Evolutionary conservation across 2,797 vertebrate species (phyloP).

Genomic region (Sebastes minor): DNA sequence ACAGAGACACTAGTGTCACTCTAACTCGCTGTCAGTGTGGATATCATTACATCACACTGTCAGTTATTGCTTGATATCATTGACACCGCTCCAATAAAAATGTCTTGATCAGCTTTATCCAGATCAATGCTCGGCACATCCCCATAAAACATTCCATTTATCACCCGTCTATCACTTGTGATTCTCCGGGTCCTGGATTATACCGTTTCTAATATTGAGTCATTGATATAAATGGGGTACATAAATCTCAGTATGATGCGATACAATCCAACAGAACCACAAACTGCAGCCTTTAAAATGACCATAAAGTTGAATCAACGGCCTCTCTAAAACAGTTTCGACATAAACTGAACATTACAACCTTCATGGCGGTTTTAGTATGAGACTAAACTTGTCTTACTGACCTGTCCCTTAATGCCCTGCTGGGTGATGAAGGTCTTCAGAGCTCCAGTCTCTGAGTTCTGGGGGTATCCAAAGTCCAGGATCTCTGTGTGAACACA

Average conservation of each 20-base stretch:
- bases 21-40: not conserved
- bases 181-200: not conserved
- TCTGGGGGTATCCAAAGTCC: conserved; percentile 99
- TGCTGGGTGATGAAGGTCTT: conserved; percentile 99
- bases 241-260: not conserved
- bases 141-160: not conserved
- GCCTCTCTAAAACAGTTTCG: rapidly evolving
- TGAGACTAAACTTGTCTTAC: not conserved
- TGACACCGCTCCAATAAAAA: not conserved
- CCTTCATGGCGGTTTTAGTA: too few relatives aligned
- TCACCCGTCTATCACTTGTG: not conserved
- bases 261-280: not conserved
- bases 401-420: conserved; percentile 99
- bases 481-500: conserved; percentile 89
- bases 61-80: not conserved
- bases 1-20: not conserved
- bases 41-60: not conserved
- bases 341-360: not conserved
- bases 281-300: too few relatives aligned
- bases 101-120: not conserved
- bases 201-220: not conserved
- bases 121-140: not conserved
- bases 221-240: not conserved
- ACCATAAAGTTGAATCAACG: too few relatives aligned
- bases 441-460: conserved; percentile 97